These are phyloP conservation scores for Tor tambroides DNA, from an alignment of 2,113 vertebrate species.

Conservation along the genomic window DNA sequence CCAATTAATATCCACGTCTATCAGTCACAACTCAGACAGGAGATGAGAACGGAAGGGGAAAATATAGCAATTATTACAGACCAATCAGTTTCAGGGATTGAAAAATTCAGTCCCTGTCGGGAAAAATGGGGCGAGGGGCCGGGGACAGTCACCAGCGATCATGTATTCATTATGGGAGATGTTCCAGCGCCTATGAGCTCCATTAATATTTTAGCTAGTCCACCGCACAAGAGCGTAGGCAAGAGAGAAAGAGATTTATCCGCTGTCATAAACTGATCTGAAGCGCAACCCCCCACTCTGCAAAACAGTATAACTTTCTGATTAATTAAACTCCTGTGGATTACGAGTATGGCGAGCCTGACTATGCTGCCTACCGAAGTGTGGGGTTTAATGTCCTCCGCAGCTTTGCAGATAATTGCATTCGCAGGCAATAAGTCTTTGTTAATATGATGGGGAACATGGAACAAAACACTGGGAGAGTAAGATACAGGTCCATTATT, in stretches of 20 bases:
- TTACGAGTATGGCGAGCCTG: slow-evolving; percentile 14
- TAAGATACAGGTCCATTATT: slow-evolving; percentile 18
- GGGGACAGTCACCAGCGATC: slow-evolving; percentile 14
- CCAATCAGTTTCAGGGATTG: slow-evolving; percentile 30
- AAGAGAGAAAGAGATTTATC: slow-evolving; percentile 36
- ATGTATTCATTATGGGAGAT: slow-evolving; percentile 24
- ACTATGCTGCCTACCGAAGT: slow-evolving; percentile 27
- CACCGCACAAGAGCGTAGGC: neutral
- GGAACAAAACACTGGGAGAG: slow-evolving; percentile 1
- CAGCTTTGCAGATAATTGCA: slow-evolving; percentile 49
- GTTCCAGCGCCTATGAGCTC: slow-evolving; percentile 12
- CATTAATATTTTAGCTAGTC: slow-evolving; percentile 42
- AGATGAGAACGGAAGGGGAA: slow-evolving; percentile 25
- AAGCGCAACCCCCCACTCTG: neutral
- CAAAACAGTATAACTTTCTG: slow-evolving; percentile 44
- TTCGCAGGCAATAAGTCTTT: slow-evolving; percentile 36
- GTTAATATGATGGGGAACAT: slow-evolving; percentile 41
- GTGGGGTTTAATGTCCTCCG: slow-evolving; percentile 33
- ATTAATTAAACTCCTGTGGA: slow-evolving; percentile 52
- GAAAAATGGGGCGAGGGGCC: neutral
- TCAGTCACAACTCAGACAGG: slow-evolving; percentile 19
- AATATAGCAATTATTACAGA: slow-evolving; percentile 23
- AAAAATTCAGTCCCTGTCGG: slow-evolving; percentile 29
- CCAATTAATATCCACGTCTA: slow-evolving; percentile 40
- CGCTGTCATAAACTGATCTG: slow-evolving; percentile 37